A percentile compares a stretch with the other conserved stretches of the same genome.
phyloP scores from a whole-genome alignment of 2,113 vertebrate genomes.

The Heterochromis multidens region DNA sequence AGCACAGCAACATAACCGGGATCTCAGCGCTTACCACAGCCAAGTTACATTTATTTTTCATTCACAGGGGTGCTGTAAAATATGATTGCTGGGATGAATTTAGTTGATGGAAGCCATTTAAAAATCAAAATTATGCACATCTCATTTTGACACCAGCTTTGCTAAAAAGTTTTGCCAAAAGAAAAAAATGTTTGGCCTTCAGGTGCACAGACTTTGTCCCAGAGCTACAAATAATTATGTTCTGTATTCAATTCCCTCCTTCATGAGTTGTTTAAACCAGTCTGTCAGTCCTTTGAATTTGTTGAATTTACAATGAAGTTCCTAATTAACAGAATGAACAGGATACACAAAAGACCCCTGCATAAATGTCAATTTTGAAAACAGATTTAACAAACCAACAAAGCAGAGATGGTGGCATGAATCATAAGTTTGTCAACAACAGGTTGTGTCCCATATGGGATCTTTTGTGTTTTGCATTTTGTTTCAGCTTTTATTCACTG shows the following conservation, averaged over 20 bases:
- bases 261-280: neutral
- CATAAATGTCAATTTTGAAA: neutral
- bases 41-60: neutral
- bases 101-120: neutral
- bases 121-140: neutral
- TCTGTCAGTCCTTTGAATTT: neutral
- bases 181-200: neutral
- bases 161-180: neutral
- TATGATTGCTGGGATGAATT: neutral
- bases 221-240: neutral
- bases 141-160: neutral
- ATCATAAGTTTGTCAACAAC: neutral
- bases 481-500: neutral
- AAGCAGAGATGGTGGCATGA: neutral
- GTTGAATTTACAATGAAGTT: neutral
- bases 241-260: fast-evolving
- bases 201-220: neutral
- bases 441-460: neutral
- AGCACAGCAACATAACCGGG: neutral
- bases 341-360: neutral
- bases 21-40: neutral
- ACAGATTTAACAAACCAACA: neutral
- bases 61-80: neutral
- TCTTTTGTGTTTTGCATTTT: neutral
- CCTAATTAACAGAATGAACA: neutral